Percentiles rank a stretch among this genome's conserved stretches.
phyloP scores from a whole-genome alignment of 1,140 invertebrate genomes.

The Cyphomyrmex costatus region DNA sequence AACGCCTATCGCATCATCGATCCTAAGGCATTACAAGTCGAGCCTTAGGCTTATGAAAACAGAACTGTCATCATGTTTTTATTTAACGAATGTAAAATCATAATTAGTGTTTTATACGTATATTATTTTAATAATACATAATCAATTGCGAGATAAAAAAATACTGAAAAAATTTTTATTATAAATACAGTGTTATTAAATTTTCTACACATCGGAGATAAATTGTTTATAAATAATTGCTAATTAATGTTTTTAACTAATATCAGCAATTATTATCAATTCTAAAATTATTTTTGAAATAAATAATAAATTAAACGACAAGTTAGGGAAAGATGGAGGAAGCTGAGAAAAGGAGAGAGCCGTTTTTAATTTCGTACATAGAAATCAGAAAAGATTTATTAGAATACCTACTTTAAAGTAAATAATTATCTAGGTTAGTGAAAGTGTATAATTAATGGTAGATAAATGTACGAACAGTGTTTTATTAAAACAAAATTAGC shows the following conservation, averaged over 20 bases:
- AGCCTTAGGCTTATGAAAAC: background rate
- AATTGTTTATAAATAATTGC: background rate
- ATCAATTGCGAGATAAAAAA: background rate
- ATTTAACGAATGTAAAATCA: background rate
- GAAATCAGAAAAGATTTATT: background rate
- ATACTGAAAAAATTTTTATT: background rate
- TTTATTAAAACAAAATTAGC: slow-evolving; percentile 1
- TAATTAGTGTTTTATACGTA: background rate
- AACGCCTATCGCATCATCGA: slow-evolving; percentile 9
- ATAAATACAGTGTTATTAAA: background rate
- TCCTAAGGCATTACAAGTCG: background rate
- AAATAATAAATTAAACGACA: background rate
- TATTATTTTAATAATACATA: background rate
- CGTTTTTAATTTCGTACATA: background rate
- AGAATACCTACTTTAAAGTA: background rate
- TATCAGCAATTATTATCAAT: background rate
- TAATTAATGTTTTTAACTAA: background rate
- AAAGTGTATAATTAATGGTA: background rate
- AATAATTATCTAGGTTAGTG: background rate
- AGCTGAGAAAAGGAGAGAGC: background rate
- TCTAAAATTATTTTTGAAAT: background rate
- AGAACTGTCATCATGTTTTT: background rate
- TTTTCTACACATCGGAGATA: background rate
- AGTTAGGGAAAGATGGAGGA: background rate
- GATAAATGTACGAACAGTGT: background rate